Base-by-base conservation (phyloP, 1,140 invertebrate species). In the Gerris buenoi region DNA sequence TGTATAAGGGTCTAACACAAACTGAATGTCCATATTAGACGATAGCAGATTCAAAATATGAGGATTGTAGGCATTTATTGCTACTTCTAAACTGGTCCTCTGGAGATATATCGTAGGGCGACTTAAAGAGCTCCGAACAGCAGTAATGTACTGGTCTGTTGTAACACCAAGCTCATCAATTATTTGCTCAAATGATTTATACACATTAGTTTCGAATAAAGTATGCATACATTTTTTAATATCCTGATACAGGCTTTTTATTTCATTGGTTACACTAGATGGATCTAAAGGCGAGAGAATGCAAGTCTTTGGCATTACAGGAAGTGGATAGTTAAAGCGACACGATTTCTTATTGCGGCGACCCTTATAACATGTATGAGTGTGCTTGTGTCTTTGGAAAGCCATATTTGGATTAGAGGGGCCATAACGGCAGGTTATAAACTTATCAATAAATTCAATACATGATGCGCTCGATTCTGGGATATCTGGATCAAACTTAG, bases 91-190 rank as follows among this genome's bases (percentile, higher is more conserved):
- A n/a, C n/a, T n/a, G n/a, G n/a, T n/a, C n/a, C 46, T 56, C 46
- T 56, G 10, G n/a, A 56, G 10, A 56, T 13, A 13, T 56, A 13
- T 56, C 10, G n/a, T 56, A 56, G n/a, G n/a, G 10, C 46, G n/a
- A n/a, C 46, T 65, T 59, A 64, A 25, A 72, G n/a, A n/a, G n/a
- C n/a, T n/a, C n/a, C n/a, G n/a, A 56, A 56, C 10, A 56, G n/a
- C 46, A 56, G 10, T 56, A n/a, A n/a, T n/a, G n/a, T n/a, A n/a
- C n/a, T n/a, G n/a, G n/a, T n/a, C n/a, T n/a, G n/a, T n/a, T n/a
- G n/a, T n/a, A n/a, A n/a, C n/a, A n/a, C n/a, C n/a, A n/a, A n/a
- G n/a, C n/a, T n/a, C n/a, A n/a, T n/a, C n/a, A n/a, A n/a, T n/a
- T n/a, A n/a, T n/a, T n/a, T n/a, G n/a, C n/a, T n/a, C n/a, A n/a